A percentile compares a stretch with the other conserved stretches of the same genome.
Evolutionary conservation across 1,140 invertebrate genomes (phyloP).

Genomic region (Rhagoletis pomonella): DNA sequence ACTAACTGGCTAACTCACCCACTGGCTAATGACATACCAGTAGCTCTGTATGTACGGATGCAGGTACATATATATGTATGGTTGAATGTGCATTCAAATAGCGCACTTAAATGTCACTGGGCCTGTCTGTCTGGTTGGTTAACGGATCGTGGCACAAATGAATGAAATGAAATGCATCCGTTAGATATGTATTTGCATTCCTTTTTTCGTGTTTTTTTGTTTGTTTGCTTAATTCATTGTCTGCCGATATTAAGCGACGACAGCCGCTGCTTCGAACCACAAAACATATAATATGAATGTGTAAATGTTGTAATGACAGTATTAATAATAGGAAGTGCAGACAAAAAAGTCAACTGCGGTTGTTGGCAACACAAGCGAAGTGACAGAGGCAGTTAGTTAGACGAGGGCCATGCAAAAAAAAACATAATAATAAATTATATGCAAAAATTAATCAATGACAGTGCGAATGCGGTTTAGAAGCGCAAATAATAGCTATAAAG

Average conservation of each 20-base stretch:
- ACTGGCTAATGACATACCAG: constrained; percentile 22
- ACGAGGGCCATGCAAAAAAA: background rate
- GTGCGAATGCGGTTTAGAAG: background rate
- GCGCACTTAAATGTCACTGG: background rate
- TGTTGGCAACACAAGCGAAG: background rate
- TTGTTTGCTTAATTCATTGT: background rate
- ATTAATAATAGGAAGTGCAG: constrained; percentile 34
- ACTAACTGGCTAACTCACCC: constrained; percentile 24
- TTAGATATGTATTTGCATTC: background rate
- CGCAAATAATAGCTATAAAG: background rate
- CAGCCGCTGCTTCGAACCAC: background rate
- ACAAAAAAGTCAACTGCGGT: constrained; percentile 14
- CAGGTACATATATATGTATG: background rate
- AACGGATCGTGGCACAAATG: background rate
- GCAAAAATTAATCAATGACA: background rate
- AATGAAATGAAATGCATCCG: constrained; percentile 50
- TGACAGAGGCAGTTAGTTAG: background rate
- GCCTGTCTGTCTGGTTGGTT: constrained; percentile 11
- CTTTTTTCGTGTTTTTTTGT: background rate
- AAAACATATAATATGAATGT: background rate
- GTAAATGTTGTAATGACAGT: background rate
- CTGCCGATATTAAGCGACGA: background rate
- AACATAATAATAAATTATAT: background rate
- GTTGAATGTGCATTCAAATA: background rate
- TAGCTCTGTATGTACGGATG: background rate